phyloP scores from a whole-genome alignment of 2,113 vertebrate genomes.

The Gnathonemus longibarbis region DNA sequence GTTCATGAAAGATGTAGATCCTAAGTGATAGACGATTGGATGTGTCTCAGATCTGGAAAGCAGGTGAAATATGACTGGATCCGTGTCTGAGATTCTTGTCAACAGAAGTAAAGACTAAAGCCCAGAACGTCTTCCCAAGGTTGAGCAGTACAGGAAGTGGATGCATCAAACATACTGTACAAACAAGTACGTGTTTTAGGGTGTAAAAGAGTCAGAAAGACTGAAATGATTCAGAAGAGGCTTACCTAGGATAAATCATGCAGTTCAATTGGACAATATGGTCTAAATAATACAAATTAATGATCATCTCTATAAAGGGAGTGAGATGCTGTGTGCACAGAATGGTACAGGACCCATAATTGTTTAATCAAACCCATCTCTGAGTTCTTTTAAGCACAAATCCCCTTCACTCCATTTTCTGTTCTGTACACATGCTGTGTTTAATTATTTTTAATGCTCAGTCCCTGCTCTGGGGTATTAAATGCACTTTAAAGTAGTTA shows the following conservation, averaged over 20 bases:
- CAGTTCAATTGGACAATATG: neutral
- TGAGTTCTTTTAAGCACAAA: neutral
- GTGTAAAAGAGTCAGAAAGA: neutral
- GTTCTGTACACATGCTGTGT: neutral
- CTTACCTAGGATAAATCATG: neutral
- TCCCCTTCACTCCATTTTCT: neutral
- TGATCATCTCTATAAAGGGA: neutral
- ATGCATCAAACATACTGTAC: neutral
- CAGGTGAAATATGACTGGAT: neutral
- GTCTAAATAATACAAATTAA: neutral
- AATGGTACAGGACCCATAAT: neutral
- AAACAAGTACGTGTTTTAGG: neutral
- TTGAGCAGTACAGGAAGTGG: neutral
- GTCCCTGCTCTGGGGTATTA: neutral
- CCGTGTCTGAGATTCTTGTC: neutral
- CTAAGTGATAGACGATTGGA: neutral
- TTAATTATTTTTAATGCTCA: constrained; percentile 3
- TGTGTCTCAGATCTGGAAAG: neutral
- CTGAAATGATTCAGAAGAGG: neutral
- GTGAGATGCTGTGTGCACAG: neutral
- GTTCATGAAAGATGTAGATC: neutral
- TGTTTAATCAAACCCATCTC: neutral
- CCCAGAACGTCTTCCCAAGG: neutral
- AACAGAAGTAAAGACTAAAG: neutral
- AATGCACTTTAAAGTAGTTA: neutral